Evolutionary conservation across 2,797 vertebrate species (phyloP), one percentile per base, ranked within the genome.

Genomic region (Sylvia borin): DNA sequence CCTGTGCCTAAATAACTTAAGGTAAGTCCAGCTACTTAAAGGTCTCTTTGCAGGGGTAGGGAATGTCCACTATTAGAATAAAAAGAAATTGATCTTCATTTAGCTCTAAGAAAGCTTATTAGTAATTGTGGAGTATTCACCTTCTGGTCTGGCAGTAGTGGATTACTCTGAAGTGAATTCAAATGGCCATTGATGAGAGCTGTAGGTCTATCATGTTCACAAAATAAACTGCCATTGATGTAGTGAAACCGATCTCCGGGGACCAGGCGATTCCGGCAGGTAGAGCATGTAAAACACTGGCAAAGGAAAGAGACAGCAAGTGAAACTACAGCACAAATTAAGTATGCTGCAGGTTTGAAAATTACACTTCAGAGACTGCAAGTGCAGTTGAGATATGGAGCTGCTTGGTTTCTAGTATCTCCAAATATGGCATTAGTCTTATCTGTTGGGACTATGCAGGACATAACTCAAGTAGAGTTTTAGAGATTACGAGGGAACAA

Each of bases 151-250:
- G 99, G 98, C 98, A 99, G 98, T 98, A 99, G 98, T 91, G 99
- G 99, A 98, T 99, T 99, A 96, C 99, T 99, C 98, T 99, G 99
- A 98, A 99, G 99, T 98, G 99, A 99, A 99, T 99, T 99, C 99
- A 99, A 99, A 98, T 99, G 99, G 97, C 99, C 99, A 96, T 99
- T 99, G 98, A 99, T 99, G 99, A 99, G 99, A 95, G 99, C 99
- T 98, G 99, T 99, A 98, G 99, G 99, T 99, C 99, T 99, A 99
- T 99, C 99, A 98, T 99, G 99, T 99, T 99, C 99, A 96, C 99
- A 99, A 98, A 99, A 99, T 99, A 99, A 99, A 98, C 99, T 99
- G 99, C 99, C 99, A 98, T 99, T 99, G 99, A 99, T 99, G 98
- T 99, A 99, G 99, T 99, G 99, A 98, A 99, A 99, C 98, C 99